These are phyloP conservation scores for Philereme vetulata DNA, from an alignment of 2,888 invertebrate genomes.

Conservation along the genomic window DNA sequence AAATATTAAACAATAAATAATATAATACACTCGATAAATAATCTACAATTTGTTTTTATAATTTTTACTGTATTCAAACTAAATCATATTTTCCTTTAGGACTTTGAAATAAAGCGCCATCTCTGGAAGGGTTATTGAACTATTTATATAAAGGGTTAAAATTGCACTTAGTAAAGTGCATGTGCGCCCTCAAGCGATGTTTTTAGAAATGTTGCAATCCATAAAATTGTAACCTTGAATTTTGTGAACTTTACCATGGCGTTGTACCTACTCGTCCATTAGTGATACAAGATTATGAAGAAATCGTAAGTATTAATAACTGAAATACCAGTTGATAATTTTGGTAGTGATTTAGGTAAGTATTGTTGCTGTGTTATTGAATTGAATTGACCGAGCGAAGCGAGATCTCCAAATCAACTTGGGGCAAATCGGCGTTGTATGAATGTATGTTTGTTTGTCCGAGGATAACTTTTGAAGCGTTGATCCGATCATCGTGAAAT, in stretches of 20 bases:
- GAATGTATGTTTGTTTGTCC: no score
- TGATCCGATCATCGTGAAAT: no score
- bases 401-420: no score
- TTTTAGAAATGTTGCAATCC: slow-evolving; percentile 26
- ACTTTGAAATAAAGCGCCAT: slow-evolving; percentile 54
- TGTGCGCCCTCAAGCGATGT: slow-evolving; percentile 44
- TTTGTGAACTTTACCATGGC: not conserved
- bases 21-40: not conserved
- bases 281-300: no score
- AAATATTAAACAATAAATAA: no score
- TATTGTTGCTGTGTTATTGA: not conserved
- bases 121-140: slow-evolving; percentile 60
- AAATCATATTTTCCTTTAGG: not conserved
- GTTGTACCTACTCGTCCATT: no score
- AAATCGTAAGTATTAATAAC: no score
- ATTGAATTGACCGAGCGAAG: not conserved
- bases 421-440: no score
- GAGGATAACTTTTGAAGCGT: no score
- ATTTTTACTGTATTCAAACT: not conserved
- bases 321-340: no score
- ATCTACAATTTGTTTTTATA: not conserved
- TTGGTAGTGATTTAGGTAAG: no score
- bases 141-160: slow-evolving; percentile 44
- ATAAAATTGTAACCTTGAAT: slow-evolving; percentile 10
- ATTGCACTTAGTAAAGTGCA: slow-evolving; percentile 55